Evolutionary conservation across 2,113 vertebrate genomes (phyloP).

Genomic region (Macquaria australasica): DNA sequence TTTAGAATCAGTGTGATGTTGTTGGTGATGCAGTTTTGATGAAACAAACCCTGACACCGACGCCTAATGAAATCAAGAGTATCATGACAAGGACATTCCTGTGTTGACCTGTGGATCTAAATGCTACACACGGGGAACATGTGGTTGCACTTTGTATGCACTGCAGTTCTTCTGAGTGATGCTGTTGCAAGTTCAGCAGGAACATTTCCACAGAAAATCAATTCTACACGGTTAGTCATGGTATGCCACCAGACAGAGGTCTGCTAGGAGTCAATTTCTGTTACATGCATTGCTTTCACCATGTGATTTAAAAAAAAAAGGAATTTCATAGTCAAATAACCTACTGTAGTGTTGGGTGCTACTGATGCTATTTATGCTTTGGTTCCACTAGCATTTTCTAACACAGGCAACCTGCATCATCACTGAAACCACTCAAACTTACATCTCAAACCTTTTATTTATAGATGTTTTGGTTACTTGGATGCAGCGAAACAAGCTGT

Average conservation of each 20-base stretch:
- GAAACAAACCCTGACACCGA: background rate
- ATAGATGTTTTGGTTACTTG: background rate
- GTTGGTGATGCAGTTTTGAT: background rate
- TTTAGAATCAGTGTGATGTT: background rate
- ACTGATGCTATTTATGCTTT: background rate
- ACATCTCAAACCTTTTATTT: background rate
- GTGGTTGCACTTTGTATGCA: slow-evolving; percentile 5
- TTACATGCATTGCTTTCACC: background rate
- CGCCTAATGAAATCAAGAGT: background rate
- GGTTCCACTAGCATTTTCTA: background rate
- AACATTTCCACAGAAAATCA: slow-evolving; percentile 32
- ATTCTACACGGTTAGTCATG: background rate
- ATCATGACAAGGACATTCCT: background rate
- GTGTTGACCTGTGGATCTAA: background rate
- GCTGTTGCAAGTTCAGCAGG: slow-evolving; percentile 17
- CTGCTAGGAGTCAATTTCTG: background rate
- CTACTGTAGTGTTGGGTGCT: background rate
- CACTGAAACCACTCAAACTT: background rate
- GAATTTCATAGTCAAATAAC: background rate
- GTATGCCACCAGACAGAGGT: background rate
- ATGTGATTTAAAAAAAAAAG: background rate
- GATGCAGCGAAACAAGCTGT: background rate
- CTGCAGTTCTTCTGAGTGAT: background rate
- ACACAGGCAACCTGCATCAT: background rate
- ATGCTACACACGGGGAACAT: background rate